Percentiles rank a stretch among this genome's conserved stretches.
phyloP scores from a whole-genome alignment of 2,113 vertebrate species.

The Phycodurus eques region DNA sequence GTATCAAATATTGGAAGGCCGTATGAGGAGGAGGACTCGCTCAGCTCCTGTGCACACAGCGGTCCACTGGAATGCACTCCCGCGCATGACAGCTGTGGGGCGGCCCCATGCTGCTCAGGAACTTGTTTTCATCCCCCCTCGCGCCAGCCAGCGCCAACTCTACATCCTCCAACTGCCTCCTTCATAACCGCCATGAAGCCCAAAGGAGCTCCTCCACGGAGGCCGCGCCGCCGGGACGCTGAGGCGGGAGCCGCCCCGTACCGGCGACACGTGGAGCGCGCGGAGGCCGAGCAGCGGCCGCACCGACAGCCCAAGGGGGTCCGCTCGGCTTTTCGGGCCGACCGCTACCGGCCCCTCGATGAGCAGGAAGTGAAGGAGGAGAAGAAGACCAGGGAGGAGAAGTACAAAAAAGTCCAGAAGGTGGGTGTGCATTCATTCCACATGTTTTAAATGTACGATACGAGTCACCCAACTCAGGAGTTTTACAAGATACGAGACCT shows the following conservation, averaged over 20 bases:
- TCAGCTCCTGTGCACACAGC: constrained; percentile 40
- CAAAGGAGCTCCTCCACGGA: constrained; percentile 38
- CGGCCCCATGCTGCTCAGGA: constrained; percentile 22
- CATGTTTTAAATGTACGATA: too few species aligned
- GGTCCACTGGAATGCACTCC: constrained; percentile 53
- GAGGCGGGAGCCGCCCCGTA: constrained; percentile 34
- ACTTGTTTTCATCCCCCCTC: not conserved
- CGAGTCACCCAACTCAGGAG: too few species aligned
- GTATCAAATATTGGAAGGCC: constrained; percentile 6
- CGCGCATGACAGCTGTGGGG: constrained; percentile 48
- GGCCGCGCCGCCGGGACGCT: constrained; percentile 36
- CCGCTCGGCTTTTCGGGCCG: constrained; percentile 56
- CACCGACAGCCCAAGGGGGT: constrained; percentile 27
- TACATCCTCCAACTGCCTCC: constrained; percentile 25
- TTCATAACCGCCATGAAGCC: constrained; percentile 61
- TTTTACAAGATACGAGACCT: too few species aligned
- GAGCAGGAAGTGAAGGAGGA: constrained; percentile 64
- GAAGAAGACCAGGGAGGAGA: constrained; percentile 64
- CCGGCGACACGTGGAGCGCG: constrained; percentile 52
- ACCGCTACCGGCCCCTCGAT: constrained; percentile 62
- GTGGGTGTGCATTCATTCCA: constrained; percentile 26
- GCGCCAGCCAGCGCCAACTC: not conserved
- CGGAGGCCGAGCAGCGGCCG: not conserved
- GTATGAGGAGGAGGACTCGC: constrained; percentile 48
- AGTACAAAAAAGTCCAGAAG: constrained; percentile 72